Conservation (phyloP, 1,140 invertebrate species). For the Drosophila pachea region DNA sequence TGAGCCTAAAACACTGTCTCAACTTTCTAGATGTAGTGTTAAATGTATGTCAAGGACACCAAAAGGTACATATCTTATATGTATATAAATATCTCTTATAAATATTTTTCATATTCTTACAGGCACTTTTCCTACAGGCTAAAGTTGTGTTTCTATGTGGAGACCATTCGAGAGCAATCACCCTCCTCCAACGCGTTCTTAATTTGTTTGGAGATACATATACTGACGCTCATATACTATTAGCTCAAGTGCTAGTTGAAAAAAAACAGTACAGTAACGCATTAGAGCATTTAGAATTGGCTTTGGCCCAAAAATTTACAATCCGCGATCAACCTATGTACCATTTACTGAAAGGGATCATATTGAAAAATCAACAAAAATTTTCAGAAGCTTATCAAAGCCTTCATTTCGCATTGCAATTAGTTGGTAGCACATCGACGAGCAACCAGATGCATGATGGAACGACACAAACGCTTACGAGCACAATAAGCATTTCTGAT, state of each 20-base stretch:
- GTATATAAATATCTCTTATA: not conserved
- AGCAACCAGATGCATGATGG: not conserved
- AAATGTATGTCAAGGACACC: slow-evolving; percentile 89
- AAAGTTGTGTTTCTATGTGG: slow-evolving; percentile 90
- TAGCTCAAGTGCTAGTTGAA: slow-evolving; percentile 90
- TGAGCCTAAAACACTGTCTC: slow-evolving; percentile 80
- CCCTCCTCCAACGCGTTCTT: slow-evolving; percentile 85
- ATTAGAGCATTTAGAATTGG: slow-evolving; percentile 91
- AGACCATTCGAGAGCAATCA: slow-evolving; percentile 84
- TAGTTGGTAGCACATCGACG: slow-evolving; percentile 73
- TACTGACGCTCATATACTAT: slow-evolving; percentile 90
- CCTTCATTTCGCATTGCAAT: slow-evolving; percentile 85
- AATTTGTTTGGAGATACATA: slow-evolving; percentile 87
- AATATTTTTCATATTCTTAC: slow-evolving; percentile 64
- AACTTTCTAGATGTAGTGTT: slow-evolving; percentile 86
- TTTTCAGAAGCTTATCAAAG: slow-evolving; percentile 87
- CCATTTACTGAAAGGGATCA: slow-evolving; percentile 90
- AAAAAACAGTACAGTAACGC: slow-evolving; percentile 89
- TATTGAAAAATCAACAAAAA: slow-evolving; percentile 88
- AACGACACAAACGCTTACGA: not conserved
- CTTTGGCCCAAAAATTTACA: slow-evolving; percentile 94
- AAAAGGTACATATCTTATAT: slow-evolving; percentile 34
- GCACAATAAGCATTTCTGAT: slow-evolving; percentile 83
- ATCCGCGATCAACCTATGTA: slow-evolving; percentile 94
- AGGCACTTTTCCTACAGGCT: slow-evolving; percentile 87